These are phyloP conservation scores for Scomberomorus guttatus DNA, from an alignment of 2,797 vertebrate genomes.

Conservation along the genomic window DNA sequence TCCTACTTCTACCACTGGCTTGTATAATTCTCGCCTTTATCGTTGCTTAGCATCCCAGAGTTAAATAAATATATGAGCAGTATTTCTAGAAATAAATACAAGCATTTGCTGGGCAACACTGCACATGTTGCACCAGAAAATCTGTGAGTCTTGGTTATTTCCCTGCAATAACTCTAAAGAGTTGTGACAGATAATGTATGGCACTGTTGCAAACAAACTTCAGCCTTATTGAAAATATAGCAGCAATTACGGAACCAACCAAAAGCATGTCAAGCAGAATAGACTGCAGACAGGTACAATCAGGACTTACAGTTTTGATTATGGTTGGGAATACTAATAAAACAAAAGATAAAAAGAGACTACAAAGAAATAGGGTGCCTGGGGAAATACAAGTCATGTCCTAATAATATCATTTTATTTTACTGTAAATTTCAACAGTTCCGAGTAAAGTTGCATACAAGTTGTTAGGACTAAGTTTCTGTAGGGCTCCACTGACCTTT, in stretches of 20 bases:
- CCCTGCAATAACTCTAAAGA: neutral
- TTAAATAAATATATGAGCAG: neutral
- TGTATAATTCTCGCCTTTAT: neutral
- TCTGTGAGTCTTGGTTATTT: neutral
- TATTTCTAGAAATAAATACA: neutral
- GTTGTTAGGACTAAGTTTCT: constrained; percentile 20
- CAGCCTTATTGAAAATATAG: constrained; percentile 12
- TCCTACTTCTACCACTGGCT: neutral
- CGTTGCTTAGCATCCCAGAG: neutral
- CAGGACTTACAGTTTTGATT: neutral
- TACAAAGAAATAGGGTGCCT: neutral
- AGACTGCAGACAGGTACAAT: constrained; percentile 2
- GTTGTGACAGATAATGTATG: constrained; percentile 1
- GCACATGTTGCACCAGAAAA: neutral
- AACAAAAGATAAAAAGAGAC: neutral
- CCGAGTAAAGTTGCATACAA: neutral
- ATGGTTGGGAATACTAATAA: neutral
- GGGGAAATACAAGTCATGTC: neutral
- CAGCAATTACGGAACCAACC: neutral
- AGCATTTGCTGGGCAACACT: neutral
- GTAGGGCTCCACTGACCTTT: constrained; percentile 49
- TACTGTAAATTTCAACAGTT: neutral
- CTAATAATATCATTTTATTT: neutral
- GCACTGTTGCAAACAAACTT: constrained; percentile 14
- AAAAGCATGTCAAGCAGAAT: constrained; percentile 19